phyloP scores from a whole-genome alignment of 2,888 invertebrate species.

The Pedicia rivosa region DNA sequence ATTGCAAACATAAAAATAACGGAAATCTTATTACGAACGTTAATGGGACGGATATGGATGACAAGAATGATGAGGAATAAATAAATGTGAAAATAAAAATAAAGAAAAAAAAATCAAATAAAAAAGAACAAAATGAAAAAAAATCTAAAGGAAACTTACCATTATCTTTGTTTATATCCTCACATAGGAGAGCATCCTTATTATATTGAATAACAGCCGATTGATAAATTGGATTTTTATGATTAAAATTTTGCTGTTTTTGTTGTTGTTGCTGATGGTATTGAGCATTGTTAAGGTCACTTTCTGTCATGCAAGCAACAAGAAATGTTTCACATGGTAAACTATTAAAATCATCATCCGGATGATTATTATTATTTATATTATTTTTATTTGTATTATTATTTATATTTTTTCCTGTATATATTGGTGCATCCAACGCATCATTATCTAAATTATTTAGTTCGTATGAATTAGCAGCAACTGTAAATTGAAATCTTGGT shows the following conservation, averaged over 20 bases:
- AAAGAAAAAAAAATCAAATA: too few species aligned
- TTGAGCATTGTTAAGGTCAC: conserved; percentile 32
- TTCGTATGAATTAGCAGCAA: conserved; percentile 48
- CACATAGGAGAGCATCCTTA: conserved; percentile 12
- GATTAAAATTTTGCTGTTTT: conserved; percentile 38
- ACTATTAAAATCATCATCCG: conserved; percentile 31
- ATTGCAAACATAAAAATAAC: too few species aligned
- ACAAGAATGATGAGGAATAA: too few species aligned
- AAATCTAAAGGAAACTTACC: too few species aligned
- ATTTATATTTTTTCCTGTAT: conserved; percentile 16
- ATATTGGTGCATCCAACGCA: conserved; percentile 41
- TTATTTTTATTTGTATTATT: conserved; percentile 17
- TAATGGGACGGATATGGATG: too few species aligned
- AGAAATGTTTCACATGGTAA: conserved; percentile 27
- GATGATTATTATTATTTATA: conserved; percentile 17
- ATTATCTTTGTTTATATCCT: conserved; percentile 32
- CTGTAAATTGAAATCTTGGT: conserved; percentile 51
- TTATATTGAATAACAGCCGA: conserved; percentile 49
- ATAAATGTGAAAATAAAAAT: too few species aligned
- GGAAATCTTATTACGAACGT: too few species aligned
- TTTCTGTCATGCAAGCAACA: conserved; percentile 13
- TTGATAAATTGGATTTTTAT: conserved; percentile 59
- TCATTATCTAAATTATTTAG: conserved; percentile 48
- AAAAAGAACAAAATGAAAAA: too few species aligned
- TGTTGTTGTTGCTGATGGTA: conserved; percentile 21